Evolutionary conservation across 2,113 vertebrate species (phyloP).

Genomic region (Macquaria australasica): DNA sequence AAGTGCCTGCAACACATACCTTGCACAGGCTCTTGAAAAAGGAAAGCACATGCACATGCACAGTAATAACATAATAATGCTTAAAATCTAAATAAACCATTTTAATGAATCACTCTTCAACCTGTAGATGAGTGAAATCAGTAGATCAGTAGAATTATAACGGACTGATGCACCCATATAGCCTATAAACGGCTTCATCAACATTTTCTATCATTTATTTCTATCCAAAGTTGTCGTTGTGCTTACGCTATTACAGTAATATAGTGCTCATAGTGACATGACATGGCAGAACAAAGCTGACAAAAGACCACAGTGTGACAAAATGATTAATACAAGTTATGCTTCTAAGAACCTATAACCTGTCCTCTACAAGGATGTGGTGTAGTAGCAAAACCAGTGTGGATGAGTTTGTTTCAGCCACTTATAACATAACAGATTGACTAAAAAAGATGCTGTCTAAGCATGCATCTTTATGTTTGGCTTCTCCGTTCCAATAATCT

Average conservation of each 20-base stretch:
- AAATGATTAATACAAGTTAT: no score
- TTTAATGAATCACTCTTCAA: not conserved
- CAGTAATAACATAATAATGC: not conserved
- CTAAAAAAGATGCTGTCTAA: not conserved
- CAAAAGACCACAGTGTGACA: not conserved
- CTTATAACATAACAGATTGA: not conserved
- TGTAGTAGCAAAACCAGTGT: not conserved
- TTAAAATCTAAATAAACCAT: not conserved
- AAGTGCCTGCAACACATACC: not conserved
- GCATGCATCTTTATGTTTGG: not conserved
- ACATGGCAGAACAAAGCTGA: not conserved
- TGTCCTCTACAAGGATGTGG: not conserved
- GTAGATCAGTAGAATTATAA: not conserved
- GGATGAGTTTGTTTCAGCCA: not conserved
- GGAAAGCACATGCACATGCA: not conserved
- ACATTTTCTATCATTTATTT: not conserved
- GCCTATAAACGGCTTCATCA: not conserved
- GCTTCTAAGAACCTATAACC: no score
- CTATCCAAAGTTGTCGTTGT: no score
- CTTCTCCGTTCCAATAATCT: not conserved
- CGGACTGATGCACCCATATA: not conserved
- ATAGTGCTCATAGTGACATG: not conserved
- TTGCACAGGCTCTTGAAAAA: not conserved
- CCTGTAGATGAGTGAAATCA: no score
- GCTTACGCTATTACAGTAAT: not conserved